Base-by-base conservation (phyloP, 2,797 vertebrate species). In the Acridotheres tristis region DNA sequence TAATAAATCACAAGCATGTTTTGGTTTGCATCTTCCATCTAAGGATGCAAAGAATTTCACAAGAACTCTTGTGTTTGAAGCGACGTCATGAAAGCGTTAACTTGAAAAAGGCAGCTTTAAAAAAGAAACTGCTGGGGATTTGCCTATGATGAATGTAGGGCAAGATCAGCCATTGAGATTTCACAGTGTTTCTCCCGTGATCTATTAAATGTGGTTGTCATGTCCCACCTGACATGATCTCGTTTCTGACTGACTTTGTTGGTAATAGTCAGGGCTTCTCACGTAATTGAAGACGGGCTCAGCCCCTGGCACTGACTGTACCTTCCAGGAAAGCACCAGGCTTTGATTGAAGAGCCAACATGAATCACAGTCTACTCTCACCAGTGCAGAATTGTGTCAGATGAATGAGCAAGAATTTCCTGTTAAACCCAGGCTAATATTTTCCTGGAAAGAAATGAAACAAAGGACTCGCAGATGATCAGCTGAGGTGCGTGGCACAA, bases 221-320 rank as follows among this genome's bases (percentile, higher is more conserved):
- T 54, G 72, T 93, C 90, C 89, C 94, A 81, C 81, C 84, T 92
- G 89, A 95, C 79, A 51, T 4, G 19, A 85, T 88, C 94, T 91
- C 75, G 10, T 88, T 92, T 94, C 65, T 51, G 23, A n/a, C 43
- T 11, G 43, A 40, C 87, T 94, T 91, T 91, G 32, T 54, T 88
- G 67, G 71, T 23, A 50, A 67, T 59, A 43, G 21, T 68, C 74
- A 58, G 59, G 53, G 40, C 27, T 92, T 43, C 86, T 82, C 77
- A 36, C 0, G 0, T 34, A 50, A 75, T 3, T 34, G 58, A 25
- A 82, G 80, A 21, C 10, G 51, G n/a, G 34, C 51, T 68, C 30
- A 59, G 76, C 36, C 81, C 26, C 53, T 74, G 88, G 68, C 54
- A 58, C 62, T 74, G 50, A 25, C 18, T 76, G 61, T 42, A 20